Evolutionary conservation across 2,888 invertebrate genomes (phyloP).

Genomic region (Lymantria dispar): DNA sequence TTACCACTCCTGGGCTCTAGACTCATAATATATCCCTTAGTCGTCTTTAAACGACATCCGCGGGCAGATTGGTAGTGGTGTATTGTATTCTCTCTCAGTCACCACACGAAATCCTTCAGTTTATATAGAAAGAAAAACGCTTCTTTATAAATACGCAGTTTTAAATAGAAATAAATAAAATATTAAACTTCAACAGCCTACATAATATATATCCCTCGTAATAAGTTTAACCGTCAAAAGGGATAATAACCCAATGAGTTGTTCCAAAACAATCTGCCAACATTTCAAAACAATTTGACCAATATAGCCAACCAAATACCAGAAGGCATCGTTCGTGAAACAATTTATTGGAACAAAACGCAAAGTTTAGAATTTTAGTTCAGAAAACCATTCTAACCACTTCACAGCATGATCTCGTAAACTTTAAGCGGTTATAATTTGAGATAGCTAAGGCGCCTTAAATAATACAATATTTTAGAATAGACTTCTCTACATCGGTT

Average conservation of each 20-base stretch:
- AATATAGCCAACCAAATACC: neutral
- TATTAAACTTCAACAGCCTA: too few relatives aligned
- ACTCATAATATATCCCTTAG: too few relatives aligned
- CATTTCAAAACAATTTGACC: neutral
- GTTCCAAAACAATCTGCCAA: neutral
- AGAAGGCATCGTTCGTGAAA: neutral
- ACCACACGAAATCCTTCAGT: too few relatives aligned
- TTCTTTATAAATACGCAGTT: too few relatives aligned
- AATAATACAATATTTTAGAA: too few relatives aligned
- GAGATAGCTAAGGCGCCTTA: neutral
- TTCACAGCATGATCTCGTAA: neutral
- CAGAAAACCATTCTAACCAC: neutral
- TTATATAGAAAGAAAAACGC: too few relatives aligned
- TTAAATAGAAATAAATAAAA: too few relatives aligned
- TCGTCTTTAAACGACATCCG: too few relatives aligned
- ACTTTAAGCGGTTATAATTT: neutral
- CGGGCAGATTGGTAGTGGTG: too few relatives aligned
- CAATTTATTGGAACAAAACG: neutral
- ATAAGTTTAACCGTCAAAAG: neutral
- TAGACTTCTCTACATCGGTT: too few relatives aligned
- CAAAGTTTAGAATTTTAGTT: neutral
- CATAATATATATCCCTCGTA: neutral
- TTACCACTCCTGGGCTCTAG: too few relatives aligned
- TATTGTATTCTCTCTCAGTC: too few relatives aligned
- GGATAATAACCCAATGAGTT: neutral